Percentiles rank a stretch among this genome's conserved stretches.
These are phyloP conservation scores for Leptopilina clavipes DNA, from an alignment of 1,140 invertebrate species.

Conservation along the genomic window DNA sequence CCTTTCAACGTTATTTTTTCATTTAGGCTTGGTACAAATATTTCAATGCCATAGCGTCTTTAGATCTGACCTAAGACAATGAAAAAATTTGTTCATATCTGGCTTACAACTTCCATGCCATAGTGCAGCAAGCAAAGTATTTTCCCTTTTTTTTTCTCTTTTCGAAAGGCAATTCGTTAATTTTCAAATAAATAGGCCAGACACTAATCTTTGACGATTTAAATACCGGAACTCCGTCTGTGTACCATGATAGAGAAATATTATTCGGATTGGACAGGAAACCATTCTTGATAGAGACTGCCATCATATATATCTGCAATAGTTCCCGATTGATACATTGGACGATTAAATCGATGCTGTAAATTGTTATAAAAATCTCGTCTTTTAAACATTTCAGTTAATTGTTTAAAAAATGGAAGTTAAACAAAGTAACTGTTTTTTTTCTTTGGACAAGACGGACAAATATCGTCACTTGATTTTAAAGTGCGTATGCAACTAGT, in stretches of 20 bases:
- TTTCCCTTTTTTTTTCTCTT: too few species aligned
- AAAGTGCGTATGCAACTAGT: background rate
- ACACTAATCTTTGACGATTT: too few species aligned
- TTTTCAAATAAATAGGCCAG: too few species aligned
- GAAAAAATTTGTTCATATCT: slow-evolving; percentile 35
- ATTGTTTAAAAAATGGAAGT: slow-evolving; percentile 39
- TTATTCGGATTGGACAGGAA: slow-evolving; percentile 29
- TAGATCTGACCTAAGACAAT: background rate
- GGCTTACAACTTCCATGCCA: slow-evolving; percentile 45
- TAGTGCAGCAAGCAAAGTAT: slow-evolving; percentile 33
- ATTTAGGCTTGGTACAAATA: background rate
- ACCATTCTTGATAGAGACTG: slow-evolving; percentile 15
- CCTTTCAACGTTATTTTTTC: background rate
- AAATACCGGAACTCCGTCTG: too few species aligned
- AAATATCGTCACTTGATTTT: background rate
- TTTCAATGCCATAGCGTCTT: slow-evolving; percentile 23
- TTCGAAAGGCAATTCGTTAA: too few species aligned
- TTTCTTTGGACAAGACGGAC: slow-evolving; percentile 30
- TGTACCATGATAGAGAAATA: slow-evolving; percentile 11
- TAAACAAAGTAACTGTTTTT: slow-evolving; percentile 41
- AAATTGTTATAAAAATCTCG: slow-evolving; percentile 9
- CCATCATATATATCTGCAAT: slow-evolving; percentile 35
- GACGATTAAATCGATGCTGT: slow-evolving; percentile 29
- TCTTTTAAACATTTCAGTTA: slow-evolving; percentile 22
- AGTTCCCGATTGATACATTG: too few species aligned